These are phyloP conservation scores for Eustalomyia histrio DNA, from an alignment of 2,888 invertebrate genomes.

Conservation along the genomic window DNA sequence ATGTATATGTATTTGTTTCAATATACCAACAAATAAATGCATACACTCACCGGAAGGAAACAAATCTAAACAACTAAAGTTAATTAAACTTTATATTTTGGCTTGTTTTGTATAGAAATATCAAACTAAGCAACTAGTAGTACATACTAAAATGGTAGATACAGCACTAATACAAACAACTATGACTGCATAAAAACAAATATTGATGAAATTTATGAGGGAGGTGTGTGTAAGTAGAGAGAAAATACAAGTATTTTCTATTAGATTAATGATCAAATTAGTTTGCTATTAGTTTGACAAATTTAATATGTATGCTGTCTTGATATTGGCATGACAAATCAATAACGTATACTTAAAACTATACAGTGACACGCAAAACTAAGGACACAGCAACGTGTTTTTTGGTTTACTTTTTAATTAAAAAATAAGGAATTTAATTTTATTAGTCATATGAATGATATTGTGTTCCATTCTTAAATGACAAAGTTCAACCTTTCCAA, in stretches of 20 bases:
- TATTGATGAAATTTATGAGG: background rate
- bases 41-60: constrained; percentile 49
- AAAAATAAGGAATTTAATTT: no score
- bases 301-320: background rate
- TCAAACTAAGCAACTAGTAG: constrained; percentile 18
- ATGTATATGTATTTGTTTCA: no score
- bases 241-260: constrained; percentile 6
- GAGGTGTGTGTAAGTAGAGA: background rate
- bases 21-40: background rate
- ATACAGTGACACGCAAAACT: no score
- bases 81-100: constrained; percentile 55
- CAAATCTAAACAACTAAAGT: constrained; percentile 56
- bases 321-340: background rate
- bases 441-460: no score
- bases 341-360: background rate
- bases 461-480: no score
- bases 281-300: constrained; percentile 9
- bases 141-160: no score
- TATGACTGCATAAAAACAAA: background rate
- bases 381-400: no score
- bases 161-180: background rate
- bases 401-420: no score
- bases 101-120: constrained; percentile 49
- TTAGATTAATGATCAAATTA: constrained; percentile 28
- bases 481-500: no score